Percentiles rank a stretch among this genome's conserved stretches.
phyloP scores from a whole-genome alignment of 30 jellyfish, hydroid and myxozoan species.

The Rhopilema esculentum region DNA sequence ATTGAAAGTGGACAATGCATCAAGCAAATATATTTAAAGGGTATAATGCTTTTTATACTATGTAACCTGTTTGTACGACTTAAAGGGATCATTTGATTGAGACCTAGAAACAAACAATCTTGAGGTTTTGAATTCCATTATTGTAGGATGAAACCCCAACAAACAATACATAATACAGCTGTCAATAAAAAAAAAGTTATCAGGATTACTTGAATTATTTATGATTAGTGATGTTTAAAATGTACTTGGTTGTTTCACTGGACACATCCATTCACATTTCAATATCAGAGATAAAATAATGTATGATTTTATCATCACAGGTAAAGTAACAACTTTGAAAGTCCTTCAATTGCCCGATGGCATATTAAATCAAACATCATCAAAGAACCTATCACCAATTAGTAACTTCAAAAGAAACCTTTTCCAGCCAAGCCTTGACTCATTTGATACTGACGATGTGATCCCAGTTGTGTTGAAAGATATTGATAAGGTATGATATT shows the following conservation, averaged over 20 bases:
- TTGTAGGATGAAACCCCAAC: background rate
- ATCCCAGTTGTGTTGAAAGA: slow-evolving; percentile 65
- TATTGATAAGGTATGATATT: slow-evolving; percentile 71
- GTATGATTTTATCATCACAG: slow-evolving; percentile 27
- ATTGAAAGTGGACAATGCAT: slow-evolving; percentile 83
- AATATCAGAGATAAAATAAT: too few species aligned
- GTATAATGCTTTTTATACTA: too few species aligned
- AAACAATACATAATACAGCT: too few species aligned
- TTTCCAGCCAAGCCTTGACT: slow-evolving; percentile 34
- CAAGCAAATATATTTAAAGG: slow-evolving; percentile 72
- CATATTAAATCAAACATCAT: slow-evolving; percentile 18
- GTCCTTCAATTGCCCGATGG: slow-evolving; percentile 45
- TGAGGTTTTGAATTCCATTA: background rate
- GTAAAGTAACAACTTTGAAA: slow-evolving; percentile 71
- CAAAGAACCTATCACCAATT: slow-evolving; percentile 10
- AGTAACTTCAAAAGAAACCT: slow-evolving; percentile 69
- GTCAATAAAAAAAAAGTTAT: too few species aligned
- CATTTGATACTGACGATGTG: slow-evolving; percentile 4
- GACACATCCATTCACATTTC: too few species aligned
- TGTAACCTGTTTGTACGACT: background rate
- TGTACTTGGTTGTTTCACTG: too few species aligned
- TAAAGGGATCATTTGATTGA: too few species aligned
- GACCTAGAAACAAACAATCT: too few species aligned
- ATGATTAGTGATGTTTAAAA: too few species aligned
- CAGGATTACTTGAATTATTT: too few species aligned